Evolutionary conservation across 2,888 invertebrate species (phyloP).

Genomic region (Atethmia centrago): DNA sequence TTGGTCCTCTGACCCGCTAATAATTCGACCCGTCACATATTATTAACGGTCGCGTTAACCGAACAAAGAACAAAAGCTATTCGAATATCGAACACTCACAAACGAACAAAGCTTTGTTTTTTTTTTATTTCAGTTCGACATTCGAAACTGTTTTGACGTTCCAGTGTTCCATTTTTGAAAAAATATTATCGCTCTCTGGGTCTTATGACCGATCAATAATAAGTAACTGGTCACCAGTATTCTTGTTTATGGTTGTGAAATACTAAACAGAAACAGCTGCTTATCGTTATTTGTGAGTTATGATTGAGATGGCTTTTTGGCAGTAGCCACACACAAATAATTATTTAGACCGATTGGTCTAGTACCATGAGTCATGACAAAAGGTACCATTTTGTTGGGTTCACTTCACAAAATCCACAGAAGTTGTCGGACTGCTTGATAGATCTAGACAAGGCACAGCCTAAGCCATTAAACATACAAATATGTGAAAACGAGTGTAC

Average conservation of each 20-base stretch:
- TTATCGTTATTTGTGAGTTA: slow-evolving; percentile 36
- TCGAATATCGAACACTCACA: slow-evolving; percentile 76
- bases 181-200: slow-evolving; percentile 59
- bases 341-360: not conserved
- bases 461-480: too few species aligned
- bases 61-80: slow-evolving; percentile 85
- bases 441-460: not conserved
- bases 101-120: slow-evolving; percentile 78
- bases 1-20: slow-evolving; percentile 45
- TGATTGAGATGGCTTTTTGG: not conserved
- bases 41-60: slow-evolving; percentile 74
- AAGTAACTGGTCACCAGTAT: slow-evolving; percentile 33
- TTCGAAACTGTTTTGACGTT: slow-evolving; percentile 82
- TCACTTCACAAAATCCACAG: not conserved
- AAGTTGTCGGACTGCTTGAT: not conserved
- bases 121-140: slow-evolving; percentile 71
- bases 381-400: not conserved
- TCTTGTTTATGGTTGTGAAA: slow-evolving; percentile 48
- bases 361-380: not conserved
- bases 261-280: slow-evolving; percentile 43
- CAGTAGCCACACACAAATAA: not conserved
- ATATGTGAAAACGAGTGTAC: too few species aligned
- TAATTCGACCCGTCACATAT: slow-evolving; percentile 67
- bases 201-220: slow-evolving; percentile 46
- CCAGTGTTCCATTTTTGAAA: slow-evolving; percentile 68